These are phyloP conservation scores for Drosophila miranda DNA, from an alignment of 1,140 invertebrate genomes.

Conservation along the genomic window DNA sequence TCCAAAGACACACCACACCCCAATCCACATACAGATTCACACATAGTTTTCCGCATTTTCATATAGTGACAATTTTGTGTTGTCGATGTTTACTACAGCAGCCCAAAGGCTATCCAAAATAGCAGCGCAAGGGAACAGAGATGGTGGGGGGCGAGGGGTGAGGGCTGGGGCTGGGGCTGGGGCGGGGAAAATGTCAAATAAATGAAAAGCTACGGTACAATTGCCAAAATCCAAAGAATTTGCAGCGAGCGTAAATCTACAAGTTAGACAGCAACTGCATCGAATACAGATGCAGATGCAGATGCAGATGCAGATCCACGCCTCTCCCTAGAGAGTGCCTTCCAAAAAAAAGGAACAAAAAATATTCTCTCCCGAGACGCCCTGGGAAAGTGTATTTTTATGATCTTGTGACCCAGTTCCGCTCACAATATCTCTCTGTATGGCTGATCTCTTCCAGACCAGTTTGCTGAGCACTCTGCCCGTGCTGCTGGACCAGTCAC, in stretches of 20 bases:
- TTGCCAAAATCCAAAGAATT: slow-evolving; percentile 78
- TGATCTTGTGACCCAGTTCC: slow-evolving; percentile 47
- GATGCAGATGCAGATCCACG: slow-evolving; percentile 1
- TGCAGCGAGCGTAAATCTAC: slow-evolving; percentile 52
- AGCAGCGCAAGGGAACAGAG: slow-evolving; percentile 30
- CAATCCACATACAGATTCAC: slow-evolving; percentile 55
- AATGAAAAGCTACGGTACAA: slow-evolving; percentile 65
- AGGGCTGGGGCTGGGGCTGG: neutral
- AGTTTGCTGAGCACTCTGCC: slow-evolving; percentile 93
- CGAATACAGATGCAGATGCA: slow-evolving; percentile 24
- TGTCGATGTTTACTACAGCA: slow-evolving; percentile 57
- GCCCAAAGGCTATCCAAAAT: slow-evolving; percentile 56
- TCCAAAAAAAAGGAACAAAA: neutral
- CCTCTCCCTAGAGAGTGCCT: slow-evolving; percentile 1
- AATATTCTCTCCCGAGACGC: too few species aligned
- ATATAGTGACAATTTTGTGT: slow-evolving; percentile 71
- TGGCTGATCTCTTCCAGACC: slow-evolving; percentile 82
- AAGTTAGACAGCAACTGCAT: slow-evolving; percentile 60
- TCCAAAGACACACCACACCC: slow-evolving; percentile 16
- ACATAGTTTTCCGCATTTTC: slow-evolving; percentile 77
- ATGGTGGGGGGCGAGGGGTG: too few species aligned
- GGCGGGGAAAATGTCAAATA: slow-evolving; percentile 47
- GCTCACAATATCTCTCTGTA: neutral
- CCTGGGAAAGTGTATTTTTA: slow-evolving; percentile 50
- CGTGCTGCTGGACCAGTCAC: slow-evolving; percentile 90